phyloP scores from a whole-genome alignment of 2,888 invertebrate species.

The Myopa tessellatipennis region DNA sequence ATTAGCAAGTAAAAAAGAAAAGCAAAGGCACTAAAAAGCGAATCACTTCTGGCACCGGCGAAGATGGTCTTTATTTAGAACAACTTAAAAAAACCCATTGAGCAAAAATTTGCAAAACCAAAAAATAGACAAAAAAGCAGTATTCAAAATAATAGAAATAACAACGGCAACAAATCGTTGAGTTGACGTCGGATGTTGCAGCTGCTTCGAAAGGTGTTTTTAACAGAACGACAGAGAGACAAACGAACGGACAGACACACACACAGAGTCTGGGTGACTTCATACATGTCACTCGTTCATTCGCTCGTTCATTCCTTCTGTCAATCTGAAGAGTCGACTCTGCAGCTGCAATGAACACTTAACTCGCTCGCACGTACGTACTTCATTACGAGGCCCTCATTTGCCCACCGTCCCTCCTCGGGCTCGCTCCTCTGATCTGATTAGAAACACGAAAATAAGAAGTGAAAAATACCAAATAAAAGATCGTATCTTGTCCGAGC shows the following conservation, averaged over 20 bases:
- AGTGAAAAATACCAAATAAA: neutral
- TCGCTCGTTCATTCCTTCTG: neutral
- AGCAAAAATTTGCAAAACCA: conserved; percentile 30
- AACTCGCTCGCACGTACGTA: too few relatives aligned
- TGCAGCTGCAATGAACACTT: too few relatives aligned
- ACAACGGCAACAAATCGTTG: neutral
- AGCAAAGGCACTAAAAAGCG: neutral
- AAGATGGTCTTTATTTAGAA: conserved; percentile 17
- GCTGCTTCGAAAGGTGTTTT: conserved; percentile 32
- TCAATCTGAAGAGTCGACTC: neutral
- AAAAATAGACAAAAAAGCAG: conserved; percentile 20
- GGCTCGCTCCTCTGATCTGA: too few relatives aligned
- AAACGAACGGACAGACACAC: too few relatives aligned
- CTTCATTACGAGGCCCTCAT: too few relatives aligned
- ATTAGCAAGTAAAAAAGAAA: neutral
- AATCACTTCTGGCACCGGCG: neutral
- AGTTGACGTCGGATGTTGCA: conserved; percentile 13
- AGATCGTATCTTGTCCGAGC: too few relatives aligned
- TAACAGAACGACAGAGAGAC: conserved; percentile 1
- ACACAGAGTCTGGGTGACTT: neutral
- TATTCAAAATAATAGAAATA: neutral
- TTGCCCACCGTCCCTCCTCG: too few relatives aligned
- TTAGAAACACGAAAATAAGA: conserved; percentile 6
- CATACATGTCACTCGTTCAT: too few relatives aligned
- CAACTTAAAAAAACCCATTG: conserved; percentile 11